Evolutionary conservation across 2,113 vertebrate species (phyloP), one percentile per base, ranked within the genome.

Genomic region (Balaenoptera acutorostrata): DNA sequence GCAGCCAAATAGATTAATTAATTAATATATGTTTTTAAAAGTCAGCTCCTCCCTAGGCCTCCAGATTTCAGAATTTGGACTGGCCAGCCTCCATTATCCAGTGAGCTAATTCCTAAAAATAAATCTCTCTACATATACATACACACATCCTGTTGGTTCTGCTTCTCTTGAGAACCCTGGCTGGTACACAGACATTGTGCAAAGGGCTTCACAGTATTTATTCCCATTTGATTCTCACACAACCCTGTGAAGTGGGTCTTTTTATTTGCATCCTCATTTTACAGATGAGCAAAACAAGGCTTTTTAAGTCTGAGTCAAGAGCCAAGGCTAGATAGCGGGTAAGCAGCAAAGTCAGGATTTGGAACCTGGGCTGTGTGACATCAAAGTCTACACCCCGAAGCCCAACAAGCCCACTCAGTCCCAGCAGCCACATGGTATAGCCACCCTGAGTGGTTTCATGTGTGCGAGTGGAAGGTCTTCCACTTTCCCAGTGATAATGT

Each of bases 371-470:
- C 57, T 39, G 6, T 0, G 3, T 18, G 33, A 36, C 17, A 27
- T 63, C 36, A 15, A 12, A 8, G 2, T 31, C 21, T 77, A 46
- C 6, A 44, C 31, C n/a, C 2, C 3, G 13, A 64, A 77, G 39
- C 8, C 13, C 23, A 80, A 3, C 33, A 31, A 49, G 27, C 3
- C 57, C 15, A n/a, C 29, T 63, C 15, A 3, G 8, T 29, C 18
- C 31, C 33, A 13, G 33, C 7, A 29, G 29, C 29, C 74, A 74
- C 0, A 1, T 15, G 33, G 14, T 12, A 11, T 0, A 17, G 20
- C 36, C 15, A 17, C 5, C 15, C 39, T 10, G 6, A 0, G 0
- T 23, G 33, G 17, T 52, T 8, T 39, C 18, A 9, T 1, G 8
- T 13, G 6, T 15, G 41, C 78, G 41, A 20, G 20, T 2, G 13